Evolutionary conservation across 2,888 invertebrate species (phyloP).

Genomic region (Pimpla rufipes): DNA sequence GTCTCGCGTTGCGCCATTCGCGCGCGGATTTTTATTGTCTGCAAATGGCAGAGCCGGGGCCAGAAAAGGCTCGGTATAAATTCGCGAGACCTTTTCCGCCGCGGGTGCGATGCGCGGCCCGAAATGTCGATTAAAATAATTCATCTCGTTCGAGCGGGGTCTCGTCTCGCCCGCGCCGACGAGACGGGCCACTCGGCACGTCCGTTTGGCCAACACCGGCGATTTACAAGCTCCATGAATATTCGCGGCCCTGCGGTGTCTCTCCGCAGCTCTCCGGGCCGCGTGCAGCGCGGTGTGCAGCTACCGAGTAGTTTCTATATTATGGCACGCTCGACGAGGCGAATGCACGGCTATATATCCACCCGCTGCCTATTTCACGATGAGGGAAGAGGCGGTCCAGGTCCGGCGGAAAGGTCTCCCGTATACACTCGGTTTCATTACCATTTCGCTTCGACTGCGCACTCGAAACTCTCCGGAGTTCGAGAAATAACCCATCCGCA

Average conservation of each 20-base stretch:
- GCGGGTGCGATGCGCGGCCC: neutral
- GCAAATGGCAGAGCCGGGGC: neutral
- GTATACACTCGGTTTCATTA: slow-evolving; percentile 52
- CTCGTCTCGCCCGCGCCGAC: neutral
- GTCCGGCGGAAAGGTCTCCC: slow-evolving; percentile 47
- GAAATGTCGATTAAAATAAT: slow-evolving; percentile 54
- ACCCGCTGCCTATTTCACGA: slow-evolving; percentile 49
- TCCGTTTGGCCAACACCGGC: slow-evolving; percentile 34
- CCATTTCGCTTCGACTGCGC: slow-evolving; percentile 41
- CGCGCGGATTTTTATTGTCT: slow-evolving; percentile 52
- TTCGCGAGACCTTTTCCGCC: neutral
- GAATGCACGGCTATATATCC: slow-evolving; percentile 28
- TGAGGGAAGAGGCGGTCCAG: slow-evolving; percentile 23
- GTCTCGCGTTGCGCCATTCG: slow-evolving; percentile 39
- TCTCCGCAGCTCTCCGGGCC: too few relatives aligned
- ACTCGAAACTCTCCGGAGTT: slow-evolving; percentile 43
- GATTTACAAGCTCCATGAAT: slow-evolving; percentile 65
- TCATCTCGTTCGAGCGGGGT: slow-evolving; percentile 26
- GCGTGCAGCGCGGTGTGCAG: too few relatives aligned
- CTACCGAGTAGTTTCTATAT: slow-evolving; percentile 54
- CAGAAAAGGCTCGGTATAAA: neutral
- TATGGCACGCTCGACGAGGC: slow-evolving; percentile 43
- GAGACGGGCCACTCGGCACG: slow-evolving; percentile 23
- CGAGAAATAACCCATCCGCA: slow-evolving; percentile 39
- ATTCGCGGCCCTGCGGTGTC: slow-evolving; percentile 49